A percentile compares a stretch with the other conserved stretches of the same genome.
Conservation (phyloP, 2,113 vertebrate species). For the Delphinus delphis region DNA sequence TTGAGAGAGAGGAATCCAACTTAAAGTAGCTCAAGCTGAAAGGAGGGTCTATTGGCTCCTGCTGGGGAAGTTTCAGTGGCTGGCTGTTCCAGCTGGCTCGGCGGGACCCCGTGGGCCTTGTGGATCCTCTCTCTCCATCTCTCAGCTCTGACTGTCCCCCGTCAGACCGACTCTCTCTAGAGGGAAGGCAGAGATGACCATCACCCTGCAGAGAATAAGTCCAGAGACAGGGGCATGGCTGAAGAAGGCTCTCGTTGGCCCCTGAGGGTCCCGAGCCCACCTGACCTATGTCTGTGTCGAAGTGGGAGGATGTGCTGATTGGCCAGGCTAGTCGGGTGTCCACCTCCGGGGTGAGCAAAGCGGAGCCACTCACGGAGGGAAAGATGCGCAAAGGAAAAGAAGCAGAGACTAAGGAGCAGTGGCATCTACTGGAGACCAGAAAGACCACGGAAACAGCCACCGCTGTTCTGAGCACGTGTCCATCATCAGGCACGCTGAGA, state of each 20-base stretch:
- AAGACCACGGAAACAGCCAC: neutral
- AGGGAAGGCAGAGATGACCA: neutral
- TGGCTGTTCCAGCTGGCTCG: neutral
- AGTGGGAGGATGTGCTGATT: neutral
- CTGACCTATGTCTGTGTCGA: neutral
- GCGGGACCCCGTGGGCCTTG: neutral
- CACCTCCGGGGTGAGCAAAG: neutral
- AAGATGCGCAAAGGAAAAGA: neutral
- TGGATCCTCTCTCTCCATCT: neutral
- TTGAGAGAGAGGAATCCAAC: neutral
- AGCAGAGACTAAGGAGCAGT: neutral
- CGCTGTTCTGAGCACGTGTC: neutral
- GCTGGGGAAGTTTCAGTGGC: neutral
- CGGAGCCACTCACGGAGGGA: neutral
- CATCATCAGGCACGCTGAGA: neutral
- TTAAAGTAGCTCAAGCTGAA: neutral
- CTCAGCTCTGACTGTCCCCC: neutral
- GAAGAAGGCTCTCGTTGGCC: neutral
- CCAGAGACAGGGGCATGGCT: neutral
- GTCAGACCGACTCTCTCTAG: too few species aligned
- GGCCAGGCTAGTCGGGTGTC: neutral
- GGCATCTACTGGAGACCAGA: neutral
- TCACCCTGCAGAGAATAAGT: neutral
- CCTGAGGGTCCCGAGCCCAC: rapidly evolving
- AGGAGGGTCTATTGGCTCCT: neutral